These are phyloP conservation scores for Agriopis marginaria DNA, from an alignment of 2,888 invertebrate species.

Conservation along the genomic window DNA sequence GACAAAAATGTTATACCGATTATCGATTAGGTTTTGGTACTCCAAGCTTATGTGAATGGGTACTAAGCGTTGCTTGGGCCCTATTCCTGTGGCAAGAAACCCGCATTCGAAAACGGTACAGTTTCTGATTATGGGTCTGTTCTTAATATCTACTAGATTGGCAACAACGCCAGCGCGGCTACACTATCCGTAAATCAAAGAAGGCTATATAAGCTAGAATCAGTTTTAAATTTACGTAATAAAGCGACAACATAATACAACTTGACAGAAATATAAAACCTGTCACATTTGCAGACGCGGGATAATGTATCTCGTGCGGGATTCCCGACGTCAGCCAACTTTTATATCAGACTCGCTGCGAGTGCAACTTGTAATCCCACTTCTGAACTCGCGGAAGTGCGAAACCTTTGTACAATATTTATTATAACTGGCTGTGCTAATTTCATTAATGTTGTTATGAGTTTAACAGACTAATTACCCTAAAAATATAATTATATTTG, in stretches of 20 bases:
- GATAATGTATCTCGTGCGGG: constrained; percentile 28
- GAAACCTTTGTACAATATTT: constrained; percentile 5
- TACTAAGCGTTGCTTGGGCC: no score
- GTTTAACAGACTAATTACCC: background rate
- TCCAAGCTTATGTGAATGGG: no score
- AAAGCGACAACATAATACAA: background rate
- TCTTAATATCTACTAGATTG: no score
- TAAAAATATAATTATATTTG: no score
- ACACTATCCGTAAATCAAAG: no score
- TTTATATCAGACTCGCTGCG: constrained; percentile 19
- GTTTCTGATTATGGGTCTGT: no score
- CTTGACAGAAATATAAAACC: constrained; percentile 15
- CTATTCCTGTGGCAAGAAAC: no score
- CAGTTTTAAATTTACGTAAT: background rate
- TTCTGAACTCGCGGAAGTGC: constrained; percentile 1
- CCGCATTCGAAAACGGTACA: no score
- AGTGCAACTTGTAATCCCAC: constrained; percentile 27
- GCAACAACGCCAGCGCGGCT: no score
- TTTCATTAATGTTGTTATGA: background rate
- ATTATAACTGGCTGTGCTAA: background rate
- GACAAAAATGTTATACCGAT: no score
- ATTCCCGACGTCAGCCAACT: constrained; percentile 29
- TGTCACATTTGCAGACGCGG: constrained; percentile 23
- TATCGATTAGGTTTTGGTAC: no score
- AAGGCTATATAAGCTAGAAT: no score